These are phyloP conservation scores for Bathynomus jamesi DNA, from an alignment of 1,140 invertebrate genomes.

Conservation along the genomic window DNA sequence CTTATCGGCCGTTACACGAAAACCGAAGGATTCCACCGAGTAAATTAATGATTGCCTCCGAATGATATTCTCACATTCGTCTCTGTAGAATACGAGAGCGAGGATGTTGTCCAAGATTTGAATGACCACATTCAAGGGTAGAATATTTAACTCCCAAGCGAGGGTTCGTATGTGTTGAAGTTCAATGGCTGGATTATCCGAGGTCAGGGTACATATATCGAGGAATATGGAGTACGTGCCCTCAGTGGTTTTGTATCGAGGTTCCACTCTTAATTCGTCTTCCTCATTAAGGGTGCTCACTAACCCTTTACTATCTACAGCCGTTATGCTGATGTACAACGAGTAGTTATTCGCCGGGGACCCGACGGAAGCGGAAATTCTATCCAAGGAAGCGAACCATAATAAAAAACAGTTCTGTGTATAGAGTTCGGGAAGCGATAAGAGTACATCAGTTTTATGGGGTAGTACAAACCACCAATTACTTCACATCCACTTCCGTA, in stretches of 20 bases:
- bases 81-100: constrained; percentile 22
- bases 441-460: constrained; percentile 19
- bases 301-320: constrained; percentile 30
- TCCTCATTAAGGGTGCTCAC: constrained; percentile 7
- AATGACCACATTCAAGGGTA: constrained; percentile 9
- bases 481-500: constrained; percentile 20
- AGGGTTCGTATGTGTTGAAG: constrained; percentile 26
- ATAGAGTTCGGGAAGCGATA: constrained; percentile 17
- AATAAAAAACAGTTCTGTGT: constrained; percentile 26
- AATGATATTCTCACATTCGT: too few species aligned
- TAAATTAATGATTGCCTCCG: too few species aligned
- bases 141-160: constrained; percentile 27
- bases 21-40: too few species aligned
- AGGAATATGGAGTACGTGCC: constrained; percentile 24
- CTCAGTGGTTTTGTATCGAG: constrained; percentile 14
- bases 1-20: too few species aligned
- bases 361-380: constrained; percentile 29
- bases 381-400: constrained; percentile 20
- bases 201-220: constrained; percentile 23
- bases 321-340: constrained; percentile 22
- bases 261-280: constrained; percentile 15
- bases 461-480: constrained; percentile 17
- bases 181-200: constrained; percentile 22
- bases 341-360: constrained; percentile 14
- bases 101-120: constrained; percentile 31